Percentiles rank a stretch among this genome's conserved stretches.
Conservation (phyloP, 2,888 invertebrate species). For the Amblyjoppa fuscipennis region DNA sequence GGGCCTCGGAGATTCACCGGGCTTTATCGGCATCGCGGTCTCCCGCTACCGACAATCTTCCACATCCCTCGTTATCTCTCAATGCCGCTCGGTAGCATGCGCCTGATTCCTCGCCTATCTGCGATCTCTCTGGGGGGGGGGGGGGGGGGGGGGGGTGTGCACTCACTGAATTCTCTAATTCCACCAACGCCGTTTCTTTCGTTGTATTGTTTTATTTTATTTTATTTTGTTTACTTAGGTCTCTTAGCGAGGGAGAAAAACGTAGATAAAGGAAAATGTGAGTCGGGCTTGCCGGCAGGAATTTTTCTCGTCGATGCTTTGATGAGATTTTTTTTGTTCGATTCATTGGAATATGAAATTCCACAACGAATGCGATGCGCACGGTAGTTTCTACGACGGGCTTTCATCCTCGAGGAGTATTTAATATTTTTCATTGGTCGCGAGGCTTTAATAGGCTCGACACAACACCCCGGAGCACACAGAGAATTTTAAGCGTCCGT, state of each 20-base stretch:
- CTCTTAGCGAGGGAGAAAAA: not conserved
- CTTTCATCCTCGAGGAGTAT: constrained; percentile 28
- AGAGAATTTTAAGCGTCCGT: constrained; percentile 50
- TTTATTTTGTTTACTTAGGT: not conserved
- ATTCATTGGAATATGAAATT: constrained; percentile 2
- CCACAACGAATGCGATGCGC: not conserved
- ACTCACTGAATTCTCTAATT: constrained; percentile 72
- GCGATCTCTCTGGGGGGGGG: constrained; percentile 62
- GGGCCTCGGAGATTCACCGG: constrained; percentile 20
- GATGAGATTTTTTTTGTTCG: not conserved
- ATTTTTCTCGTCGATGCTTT: not conserved
- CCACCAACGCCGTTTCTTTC: constrained; percentile 62
- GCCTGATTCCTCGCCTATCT: constrained; percentile 63
- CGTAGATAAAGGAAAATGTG: not conserved
- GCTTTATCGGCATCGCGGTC: constrained; percentile 39
- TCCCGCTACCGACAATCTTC: constrained; percentile 32
- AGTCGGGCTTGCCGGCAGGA: not conserved
- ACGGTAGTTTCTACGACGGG: not conserved
- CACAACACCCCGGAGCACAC: constrained; percentile 13
- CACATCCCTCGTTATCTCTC: constrained; percentile 55
- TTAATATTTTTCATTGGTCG: constrained; percentile 32
- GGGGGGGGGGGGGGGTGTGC: constrained; percentile 35
- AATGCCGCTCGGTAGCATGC: constrained; percentile 26
- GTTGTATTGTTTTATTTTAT: not conserved
- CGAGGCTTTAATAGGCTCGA: constrained; percentile 50